phyloP scores from a whole-genome alignment of 92 coral and sea anemone species.

The Phymanthus crucifer region DNA sequence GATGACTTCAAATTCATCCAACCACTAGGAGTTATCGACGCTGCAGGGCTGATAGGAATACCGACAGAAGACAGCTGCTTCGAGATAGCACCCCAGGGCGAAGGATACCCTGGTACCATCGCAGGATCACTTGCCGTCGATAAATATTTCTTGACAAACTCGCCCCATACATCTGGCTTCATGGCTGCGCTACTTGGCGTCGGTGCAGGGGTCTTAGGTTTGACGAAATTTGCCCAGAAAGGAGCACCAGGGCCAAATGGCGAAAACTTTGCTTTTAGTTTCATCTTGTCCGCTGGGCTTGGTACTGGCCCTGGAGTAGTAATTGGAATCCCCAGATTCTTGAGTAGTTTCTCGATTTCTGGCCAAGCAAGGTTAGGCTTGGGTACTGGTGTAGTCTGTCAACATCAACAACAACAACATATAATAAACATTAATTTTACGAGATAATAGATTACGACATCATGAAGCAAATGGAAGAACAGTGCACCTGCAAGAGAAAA shows the following conservation, averaged over 20 bases:
- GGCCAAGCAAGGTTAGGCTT: conserved; percentile 25
- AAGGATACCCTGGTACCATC: conserved; percentile 14
- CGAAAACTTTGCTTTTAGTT: not conserved
- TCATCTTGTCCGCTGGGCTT: not conserved
- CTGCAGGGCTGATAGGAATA: conserved; percentile 27
- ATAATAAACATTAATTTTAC: not conserved
- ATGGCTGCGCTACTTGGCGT: not conserved
- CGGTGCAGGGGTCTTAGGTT: conserved; percentile 20
- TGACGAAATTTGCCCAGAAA: conserved; percentile 1
- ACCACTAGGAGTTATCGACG: conserved; percentile 8
- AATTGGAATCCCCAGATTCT: conserved; percentile 21
- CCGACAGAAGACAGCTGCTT: conserved; percentile 9
- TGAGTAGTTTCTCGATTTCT: not conserved
- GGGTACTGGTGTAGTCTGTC: conserved; percentile 5
- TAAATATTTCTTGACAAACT: conserved; percentile 1
- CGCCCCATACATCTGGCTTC: conserved; percentile 21
- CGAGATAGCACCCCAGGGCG: conserved; percentile 21
- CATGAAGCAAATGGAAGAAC: too few species aligned
- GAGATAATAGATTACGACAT: not conserved
- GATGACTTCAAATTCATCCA: conserved; percentile 22
- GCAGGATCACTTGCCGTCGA: conserved; percentile 21
- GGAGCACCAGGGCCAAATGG: not conserved
- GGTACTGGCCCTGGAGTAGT: not conserved
- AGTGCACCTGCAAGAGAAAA: too few species aligned
- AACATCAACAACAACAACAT: not conserved